Evolutionary conservation across 2,797 vertebrate species (phyloP), one percentile per base, ranked within the genome.

Genomic region (Notoglanidium macrostoma): DNA sequence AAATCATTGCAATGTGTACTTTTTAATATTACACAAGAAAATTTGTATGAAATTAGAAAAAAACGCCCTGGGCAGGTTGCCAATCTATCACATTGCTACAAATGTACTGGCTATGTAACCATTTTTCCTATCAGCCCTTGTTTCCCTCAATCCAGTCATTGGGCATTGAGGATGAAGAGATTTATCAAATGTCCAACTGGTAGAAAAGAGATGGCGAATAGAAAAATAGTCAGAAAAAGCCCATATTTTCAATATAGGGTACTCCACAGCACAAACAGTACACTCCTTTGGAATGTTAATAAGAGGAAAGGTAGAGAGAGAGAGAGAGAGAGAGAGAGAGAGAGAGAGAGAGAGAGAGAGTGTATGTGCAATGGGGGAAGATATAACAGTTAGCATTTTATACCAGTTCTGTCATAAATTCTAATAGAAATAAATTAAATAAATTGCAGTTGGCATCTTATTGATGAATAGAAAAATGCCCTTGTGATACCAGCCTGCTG

Each of bases 131-230:
- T 10, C 46, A 14, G 49, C 5, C 57, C 40, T 55, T 77, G n/a
- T 59, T 85, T 79, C 84, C 57, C 59, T 65, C 40, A 84, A 17
- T 84, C 72, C 15, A 57, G 83, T 23, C 83, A 79, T 73, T 40
- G 35, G 35, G 68, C 15, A 72, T 44, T 72, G 77, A 82, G 65
- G n/a, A 70, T 57, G 23, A 12, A 81, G 46, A 51, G 46, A 81
- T 77, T 68, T 84, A 90, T 89, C 84, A 79, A 77, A 68, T 67
- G 23, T 57, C 68, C 73, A 79, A 59, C 86, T 80, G 35, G n/a
- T 68, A 76, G 84, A 86, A 46, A 78, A 87, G 35, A 84, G 77
- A 76, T 40, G 5, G 26, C 59, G 46, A 74, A 40, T 2, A 0
- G 14, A 61, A 29, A 76, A 72, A 11, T 54, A 70, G 79, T 68